Conservation (phyloP, 2,797 vertebrate species). For the Eurystomus glaucurus region DNA sequence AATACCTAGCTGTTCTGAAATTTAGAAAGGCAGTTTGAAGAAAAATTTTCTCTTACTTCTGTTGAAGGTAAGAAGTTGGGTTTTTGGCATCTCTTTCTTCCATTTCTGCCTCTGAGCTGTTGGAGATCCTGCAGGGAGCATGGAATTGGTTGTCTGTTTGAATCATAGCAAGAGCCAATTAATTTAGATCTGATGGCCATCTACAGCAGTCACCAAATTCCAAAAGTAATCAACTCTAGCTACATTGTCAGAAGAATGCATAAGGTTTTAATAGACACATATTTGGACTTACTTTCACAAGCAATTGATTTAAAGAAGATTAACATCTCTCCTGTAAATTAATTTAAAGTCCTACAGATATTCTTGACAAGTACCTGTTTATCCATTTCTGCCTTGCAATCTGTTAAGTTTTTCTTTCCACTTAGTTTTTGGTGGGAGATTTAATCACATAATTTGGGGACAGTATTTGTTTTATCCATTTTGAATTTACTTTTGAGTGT, state of each 20-base stretch:
- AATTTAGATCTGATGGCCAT: neutral
- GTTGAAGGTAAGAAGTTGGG: neutral
- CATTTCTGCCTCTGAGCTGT: neutral
- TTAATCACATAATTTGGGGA: neutral
- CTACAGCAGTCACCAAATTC: neutral
- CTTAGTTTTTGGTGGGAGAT: neutral
- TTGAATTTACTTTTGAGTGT: neutral
- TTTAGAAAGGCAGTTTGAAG: neutral
- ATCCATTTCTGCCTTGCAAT: neutral
- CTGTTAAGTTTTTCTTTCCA: neutral
- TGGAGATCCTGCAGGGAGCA: neutral
- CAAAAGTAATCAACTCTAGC: neutral
- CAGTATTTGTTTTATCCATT: neutral
- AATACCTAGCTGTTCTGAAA: neutral
- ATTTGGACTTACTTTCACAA: neutral
- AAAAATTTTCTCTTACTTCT: neutral
- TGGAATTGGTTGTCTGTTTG: neutral
- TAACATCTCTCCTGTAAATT: neutral
- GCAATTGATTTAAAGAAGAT: neutral
- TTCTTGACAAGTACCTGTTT: neutral
- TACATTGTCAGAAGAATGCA: neutral
- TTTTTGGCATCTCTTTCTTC: neutral
- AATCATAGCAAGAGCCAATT: constrained; percentile 1
- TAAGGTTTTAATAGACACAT: neutral
- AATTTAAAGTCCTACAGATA: neutral